A percentile compares a stretch with the other conserved stretches of the same genome.
Evolutionary conservation across 2,113 vertebrate species (phyloP).

Genomic region (Seriola aureovittata): DNA sequence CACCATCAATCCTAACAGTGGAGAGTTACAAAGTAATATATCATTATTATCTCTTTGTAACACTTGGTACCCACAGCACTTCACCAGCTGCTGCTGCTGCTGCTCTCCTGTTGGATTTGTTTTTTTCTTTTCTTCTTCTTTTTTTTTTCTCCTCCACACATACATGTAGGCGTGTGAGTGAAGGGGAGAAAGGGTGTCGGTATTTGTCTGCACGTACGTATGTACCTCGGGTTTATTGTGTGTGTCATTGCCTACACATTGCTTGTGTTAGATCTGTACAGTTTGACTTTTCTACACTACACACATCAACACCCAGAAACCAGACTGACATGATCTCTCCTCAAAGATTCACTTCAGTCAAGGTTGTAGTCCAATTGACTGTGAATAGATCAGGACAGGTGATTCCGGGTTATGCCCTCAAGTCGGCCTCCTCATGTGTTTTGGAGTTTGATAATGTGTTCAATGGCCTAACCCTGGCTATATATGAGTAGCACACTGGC

Average conservation of each 20-base stretch:
- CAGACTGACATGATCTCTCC: slow-evolving; percentile 26
- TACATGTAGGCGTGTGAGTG: slow-evolving; percentile 35
- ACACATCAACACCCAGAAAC: slow-evolving; percentile 1
- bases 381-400: slow-evolving; percentile 18
- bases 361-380: slow-evolving; percentile 14
- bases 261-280: background rate
- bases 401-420: slow-evolving; percentile 45
- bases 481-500: slow-evolving; percentile 51
- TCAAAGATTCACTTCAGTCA: slow-evolving; percentile 11
- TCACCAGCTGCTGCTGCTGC: slow-evolving; percentile 54
- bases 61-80: slow-evolving; percentile 59
- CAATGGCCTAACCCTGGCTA: slow-evolving; percentile 35
- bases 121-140: slow-evolving; percentile 3
- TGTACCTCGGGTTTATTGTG: background rate
- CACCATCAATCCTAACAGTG: slow-evolving; percentile 70
- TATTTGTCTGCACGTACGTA: background rate
- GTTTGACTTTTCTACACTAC: slow-evolving; percentile 10
- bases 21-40: slow-evolving; percentile 74
- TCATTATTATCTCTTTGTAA: slow-evolving; percentile 80
- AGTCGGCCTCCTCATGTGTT: slow-evolving; percentile 40
- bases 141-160: background rate
- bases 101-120: slow-evolving; percentile 36
- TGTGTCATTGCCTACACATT: background rate
- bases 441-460: slow-evolving; percentile 42
- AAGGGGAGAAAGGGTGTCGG: background rate